Evolutionary conservation across 2,113 vertebrate species (phyloP), one percentile per base, ranked within the genome.

Genomic region (Fukomys damarensis): DNA sequence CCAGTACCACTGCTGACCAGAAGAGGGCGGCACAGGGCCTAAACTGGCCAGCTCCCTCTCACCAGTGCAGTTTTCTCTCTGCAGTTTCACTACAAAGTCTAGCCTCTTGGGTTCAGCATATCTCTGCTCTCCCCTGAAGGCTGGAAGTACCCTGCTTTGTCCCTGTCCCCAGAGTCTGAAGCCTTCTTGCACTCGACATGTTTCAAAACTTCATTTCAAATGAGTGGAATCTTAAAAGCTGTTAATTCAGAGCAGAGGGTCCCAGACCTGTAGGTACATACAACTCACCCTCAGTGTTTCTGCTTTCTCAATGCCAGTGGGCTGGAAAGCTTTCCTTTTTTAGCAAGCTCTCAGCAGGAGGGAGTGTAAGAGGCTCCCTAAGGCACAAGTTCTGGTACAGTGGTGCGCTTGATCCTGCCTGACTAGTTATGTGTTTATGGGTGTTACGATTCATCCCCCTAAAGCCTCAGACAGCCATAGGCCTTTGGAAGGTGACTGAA

Each of bases 1-100:
- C 10, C 87, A 92, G 61, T 97, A 97, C 92, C 86, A 68, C 6
- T 35, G 0, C 13, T 0, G 17, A n/a, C 70, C 84, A 97, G 96
- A 89, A 82, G 43, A 96, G 97, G 80, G 80, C 58, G 72, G 94
- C 87, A 98, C n/a, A 97, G 96, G 83, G 97, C 94, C 65, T 28
- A 38, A 2, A 19, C 97, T 90, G 79, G 30, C 72, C 14, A 1
- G 52, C 9, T 59, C 26, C 52, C 16, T 11, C 17, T 61, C 41
- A 26, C 1, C 5, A 30, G 59, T 16, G 16, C 0, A 3, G n/a
- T 76, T 77, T 68, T 28, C 56, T 16, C 22, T 13, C 10, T 8
- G 46, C 89, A 49, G 0, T 43, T 86, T 92, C 17, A 12, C 46
- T 13, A 10, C 2, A 0, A 65, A 66, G 35, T 43, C 43, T 13